Evolutionary conservation across 2,888 invertebrate species (phyloP), one percentile per base, ranked within the genome.

Genomic region (Acrobasis consociella): DNA sequence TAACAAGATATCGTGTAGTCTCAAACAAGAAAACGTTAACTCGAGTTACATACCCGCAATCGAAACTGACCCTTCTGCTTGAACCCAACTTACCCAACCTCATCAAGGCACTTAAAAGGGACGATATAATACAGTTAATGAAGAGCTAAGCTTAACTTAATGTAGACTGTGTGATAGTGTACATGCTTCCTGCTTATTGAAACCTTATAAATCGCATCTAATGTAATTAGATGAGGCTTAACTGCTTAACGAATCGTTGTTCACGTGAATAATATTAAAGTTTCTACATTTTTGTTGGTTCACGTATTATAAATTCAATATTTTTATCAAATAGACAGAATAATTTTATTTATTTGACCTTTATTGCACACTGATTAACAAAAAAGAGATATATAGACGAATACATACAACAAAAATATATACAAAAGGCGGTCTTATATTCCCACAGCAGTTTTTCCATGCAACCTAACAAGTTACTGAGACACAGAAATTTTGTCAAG

Each of bases 81-180:
- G 59, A 59, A n/a, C n/a, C n/a, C n/a, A n/a, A n/a, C n/a, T n/a
- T n/a, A 49, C 59, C 59, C 38, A 37, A 50, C 49, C 49, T 59
- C 50, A 59, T 59, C 49, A 37, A 59, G 59, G 17, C 31, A 49
- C 49, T 59, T 50, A 49, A 38, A 38, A 49, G 59, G 59, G 49
- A 58, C 37, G 15, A n/a, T 15, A 22, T 59, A 59, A 37, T 7
- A 37, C 49, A 31, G 37, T 59, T 59, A 59, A 49, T 49, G 59
- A 50, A 50, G 50, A 50, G 50, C 59, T 50, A 50, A 50, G 49
- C 37, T 58, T 49, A 17, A 58, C 38, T 59, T 59, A 38, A 50
- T 37, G 31, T 31, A 16, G 11, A 16, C 50, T n/a, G n/a, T n/a
- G n/a, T n/a, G n/a, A n/a, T n/a, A n/a, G 56, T 50, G n/a, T 37